Evolutionary conservation across 92 coral and sea anemone species (phyloP).

Genomic region (Nematostella vectensis): DNA sequence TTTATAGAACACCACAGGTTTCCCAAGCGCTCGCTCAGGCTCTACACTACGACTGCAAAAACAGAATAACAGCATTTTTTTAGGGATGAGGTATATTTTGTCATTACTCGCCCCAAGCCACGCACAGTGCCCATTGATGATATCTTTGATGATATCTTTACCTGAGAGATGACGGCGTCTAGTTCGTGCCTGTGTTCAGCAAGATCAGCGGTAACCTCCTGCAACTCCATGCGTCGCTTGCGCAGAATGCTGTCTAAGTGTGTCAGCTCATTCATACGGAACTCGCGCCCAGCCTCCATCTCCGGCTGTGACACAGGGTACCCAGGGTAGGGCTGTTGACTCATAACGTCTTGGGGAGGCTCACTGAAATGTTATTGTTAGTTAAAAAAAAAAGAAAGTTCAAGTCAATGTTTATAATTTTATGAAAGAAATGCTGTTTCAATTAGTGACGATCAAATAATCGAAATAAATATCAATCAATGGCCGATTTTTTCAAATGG

Average conservation of each 20-base stretch:
- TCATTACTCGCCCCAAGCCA: no score
- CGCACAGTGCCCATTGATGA: no score
- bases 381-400: not conserved
- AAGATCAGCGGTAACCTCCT: constrained; percentile 52
- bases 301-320: constrained; percentile 10
- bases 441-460: no score
- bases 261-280: constrained; percentile 41
- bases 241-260: constrained; percentile 41
- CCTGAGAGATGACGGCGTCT: constrained; percentile 42
- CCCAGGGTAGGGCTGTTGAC: constrained; percentile 3
- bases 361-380: no score
- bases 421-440: not conserved
- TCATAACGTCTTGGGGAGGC: not conserved
- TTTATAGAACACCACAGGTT: no score
- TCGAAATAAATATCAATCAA: no score
- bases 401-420: not conserved
- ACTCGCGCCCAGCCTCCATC: constrained; percentile 34
- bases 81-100: no score
- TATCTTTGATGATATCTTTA: no score
- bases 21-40: no score
- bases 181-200: constrained; percentile 53
- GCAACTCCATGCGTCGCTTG: constrained; percentile 53
- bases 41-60: no score
- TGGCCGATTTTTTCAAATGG: no score
- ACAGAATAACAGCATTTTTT: no score